Evolutionary conservation across 2,888 invertebrate species (phyloP), one percentile per base, ranked within the genome.

Genomic region (Eueremaeus valkanovi): DNA sequence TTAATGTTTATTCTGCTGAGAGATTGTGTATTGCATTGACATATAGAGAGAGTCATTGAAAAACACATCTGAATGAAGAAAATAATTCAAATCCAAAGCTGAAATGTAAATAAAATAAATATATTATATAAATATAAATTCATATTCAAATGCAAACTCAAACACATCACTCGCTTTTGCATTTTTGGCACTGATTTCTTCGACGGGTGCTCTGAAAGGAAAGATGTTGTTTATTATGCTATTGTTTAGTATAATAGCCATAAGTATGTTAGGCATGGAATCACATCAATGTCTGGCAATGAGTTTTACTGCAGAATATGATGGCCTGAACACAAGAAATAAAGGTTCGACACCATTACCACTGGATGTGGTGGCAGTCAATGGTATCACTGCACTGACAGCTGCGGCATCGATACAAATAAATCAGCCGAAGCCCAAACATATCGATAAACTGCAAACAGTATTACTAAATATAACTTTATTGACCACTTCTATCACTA

Each of bases 391-490:
- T 1, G 42, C 18, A n/a, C 27, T 68, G 18, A 68, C 68, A 68
- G 68, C 68, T 21, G 68, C 40, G 11, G 24, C 40, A 9, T 68
- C 68, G 11, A 68, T 68, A 33, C 36, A 68, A 68, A 68, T 68
- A 36, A 68, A 68, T 68, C 21, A 36, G 24, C 33, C 68, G 16
- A 68, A 68, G 40, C 68, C 68, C n/a, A 68, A 40, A 68, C 68
- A 68, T 68, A 68, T 68, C 36, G 68, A 68, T 40, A 68, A 36
- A 31, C 11, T 68, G 11, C 40, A 68, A 24, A 68, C 68, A 24
- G 36, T 68, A 3, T 42, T 68, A 40, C 31, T 68, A 24, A 68
- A 68, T 40, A 42, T 68, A 68, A 68, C 68, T 13, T 36, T 68
- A 24, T 68, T 40, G 18, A 24, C 68, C 13, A 68, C 68, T 40